Percentiles rank a stretch among this genome's conserved stretches.
These are phyloP conservation scores for Drosophila limbata DNA, from an alignment of 2,888 invertebrate genomes.

Conservation along the genomic window DNA sequence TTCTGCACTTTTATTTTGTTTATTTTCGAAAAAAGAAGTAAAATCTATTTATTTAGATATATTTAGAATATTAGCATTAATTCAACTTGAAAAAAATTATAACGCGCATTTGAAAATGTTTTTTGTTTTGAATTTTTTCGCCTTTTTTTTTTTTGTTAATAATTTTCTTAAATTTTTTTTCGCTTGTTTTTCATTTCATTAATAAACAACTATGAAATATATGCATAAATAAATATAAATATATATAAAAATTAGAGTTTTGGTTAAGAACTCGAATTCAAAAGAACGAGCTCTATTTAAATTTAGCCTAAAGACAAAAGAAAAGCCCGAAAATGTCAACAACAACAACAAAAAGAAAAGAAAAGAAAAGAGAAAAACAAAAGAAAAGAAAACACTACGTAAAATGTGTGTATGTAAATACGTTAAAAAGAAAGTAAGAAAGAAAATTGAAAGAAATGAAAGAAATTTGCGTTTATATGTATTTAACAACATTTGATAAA, in stretches of 20 bases:
- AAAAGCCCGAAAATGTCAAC: conserved; percentile 2
- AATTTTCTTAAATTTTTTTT: conserved; percentile 5
- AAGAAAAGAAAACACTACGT: conserved; percentile 2
- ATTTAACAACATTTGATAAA: conserved; percentile 44
- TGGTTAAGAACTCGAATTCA: conserved; percentile 18
- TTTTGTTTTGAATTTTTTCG: conserved; percentile 9
- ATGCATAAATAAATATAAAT: conserved; percentile 13
- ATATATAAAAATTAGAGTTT: conserved; percentile 2
- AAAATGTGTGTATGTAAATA: conserved; percentile 46
- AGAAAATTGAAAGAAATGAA: conserved; percentile 17
- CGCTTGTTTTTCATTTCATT: conserved; percentile 7
- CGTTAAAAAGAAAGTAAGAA: conserved; percentile 3
- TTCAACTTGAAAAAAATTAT: conserved; percentile 7
- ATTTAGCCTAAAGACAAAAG: conserved; percentile 20
- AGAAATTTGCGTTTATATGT: conserved; percentile 57
- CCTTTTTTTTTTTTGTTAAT: conserved; percentile 19
- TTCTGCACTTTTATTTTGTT: conserved; percentile 13
- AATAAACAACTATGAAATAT: conserved; percentile 2
- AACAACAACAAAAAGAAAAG: conserved; percentile 2
- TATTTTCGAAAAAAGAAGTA: conserved; percentile 2
- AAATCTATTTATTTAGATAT: conserved; percentile 45
- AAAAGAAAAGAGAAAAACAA: not conserved
- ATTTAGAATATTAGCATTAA: conserved; percentile 25
- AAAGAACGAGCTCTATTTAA: conserved; percentile 18
- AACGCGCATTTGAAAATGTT: conserved; percentile 41